Percentiles rank a stretch among this genome's conserved stretches.
These are phyloP conservation scores for Spheniscus mendiculus DNA, from an alignment of 2,113 vertebrate genomes.

Conservation along the genomic window DNA sequence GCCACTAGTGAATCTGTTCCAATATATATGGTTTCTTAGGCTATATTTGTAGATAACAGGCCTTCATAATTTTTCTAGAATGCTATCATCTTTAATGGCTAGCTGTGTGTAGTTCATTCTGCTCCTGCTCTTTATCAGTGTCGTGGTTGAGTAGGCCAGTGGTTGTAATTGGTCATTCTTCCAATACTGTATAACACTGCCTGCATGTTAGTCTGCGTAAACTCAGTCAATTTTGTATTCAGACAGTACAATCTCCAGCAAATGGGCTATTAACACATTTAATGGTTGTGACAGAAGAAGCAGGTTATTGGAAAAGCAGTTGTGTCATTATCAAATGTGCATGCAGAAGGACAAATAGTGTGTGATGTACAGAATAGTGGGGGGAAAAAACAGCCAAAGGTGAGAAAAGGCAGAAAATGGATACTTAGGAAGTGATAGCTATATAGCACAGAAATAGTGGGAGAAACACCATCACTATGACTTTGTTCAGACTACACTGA, in stretches of 20 bases:
- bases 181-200: not conserved
- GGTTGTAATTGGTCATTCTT: not conserved
- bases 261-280: not conserved
- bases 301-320: not conserved
- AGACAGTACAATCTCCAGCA: not conserved
- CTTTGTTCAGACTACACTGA: not conserved
- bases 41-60: not conserved
- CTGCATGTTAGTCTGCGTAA: not conserved
- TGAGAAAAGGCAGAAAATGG: not conserved
- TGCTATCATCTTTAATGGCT: not conserved
- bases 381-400: not conserved
- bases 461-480: not conserved
- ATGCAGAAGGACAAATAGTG: not conserved
- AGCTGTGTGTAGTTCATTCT: not conserved
- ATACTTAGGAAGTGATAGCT: not conserved
- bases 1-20: not conserved
- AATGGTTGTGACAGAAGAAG: not conserved
- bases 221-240: not conserved
- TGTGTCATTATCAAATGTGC: not conserved
- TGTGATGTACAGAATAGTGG: not conserved
- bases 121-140: not conserved
- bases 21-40: not conserved
- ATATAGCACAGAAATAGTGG: not conserved
- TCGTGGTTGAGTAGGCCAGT: not conserved
- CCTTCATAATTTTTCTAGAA: not conserved